phyloP scores from a whole-genome alignment of 2,888 invertebrate genomes.

The Pollenia griseotomentosa region DNA sequence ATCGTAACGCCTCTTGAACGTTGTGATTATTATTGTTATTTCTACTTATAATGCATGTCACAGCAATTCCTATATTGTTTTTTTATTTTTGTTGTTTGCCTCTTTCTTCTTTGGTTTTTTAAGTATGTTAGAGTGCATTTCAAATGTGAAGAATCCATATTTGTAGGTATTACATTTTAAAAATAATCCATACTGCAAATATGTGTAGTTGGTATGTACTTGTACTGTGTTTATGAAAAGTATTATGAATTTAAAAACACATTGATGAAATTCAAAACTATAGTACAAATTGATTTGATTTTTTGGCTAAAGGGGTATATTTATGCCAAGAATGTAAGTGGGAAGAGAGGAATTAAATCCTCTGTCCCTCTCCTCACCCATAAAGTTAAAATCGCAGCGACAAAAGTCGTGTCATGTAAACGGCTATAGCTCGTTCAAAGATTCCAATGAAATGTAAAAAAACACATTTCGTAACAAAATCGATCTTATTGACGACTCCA shows the following conservation, averaged over 20 bases:
- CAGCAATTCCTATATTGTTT: conserved; percentile 50
- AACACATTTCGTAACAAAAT: too few species aligned
- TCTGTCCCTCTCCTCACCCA: too few species aligned
- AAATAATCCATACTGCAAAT: conserved; percentile 14
- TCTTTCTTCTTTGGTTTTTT: conserved; percentile 2
- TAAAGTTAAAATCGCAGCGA: too few species aligned
- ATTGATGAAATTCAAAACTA: conserved; percentile 9
- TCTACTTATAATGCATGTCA: conserved; percentile 78
- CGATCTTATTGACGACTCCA: too few species aligned
- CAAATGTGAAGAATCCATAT: conserved; percentile 65
- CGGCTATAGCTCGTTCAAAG: too few species aligned
- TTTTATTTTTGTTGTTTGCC: conserved; percentile 11
- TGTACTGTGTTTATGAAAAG: neutral
- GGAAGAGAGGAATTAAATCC: too few species aligned
- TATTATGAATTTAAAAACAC: conserved; percentile 26
- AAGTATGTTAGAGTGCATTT: conserved; percentile 45
- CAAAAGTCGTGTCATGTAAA: too few species aligned
- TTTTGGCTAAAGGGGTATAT: neutral
- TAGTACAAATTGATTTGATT: conserved; percentile 3
- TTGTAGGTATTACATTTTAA: conserved; percentile 74
- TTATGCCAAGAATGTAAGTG: too few species aligned
- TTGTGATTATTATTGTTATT: conserved; percentile 82
- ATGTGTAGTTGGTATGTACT: neutral
- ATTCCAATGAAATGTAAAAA: too few species aligned
- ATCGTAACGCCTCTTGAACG: conserved; percentile 81